Conservation (phyloP, 2,113 vertebrate species). For the Caloenas nicobarica region DNA sequence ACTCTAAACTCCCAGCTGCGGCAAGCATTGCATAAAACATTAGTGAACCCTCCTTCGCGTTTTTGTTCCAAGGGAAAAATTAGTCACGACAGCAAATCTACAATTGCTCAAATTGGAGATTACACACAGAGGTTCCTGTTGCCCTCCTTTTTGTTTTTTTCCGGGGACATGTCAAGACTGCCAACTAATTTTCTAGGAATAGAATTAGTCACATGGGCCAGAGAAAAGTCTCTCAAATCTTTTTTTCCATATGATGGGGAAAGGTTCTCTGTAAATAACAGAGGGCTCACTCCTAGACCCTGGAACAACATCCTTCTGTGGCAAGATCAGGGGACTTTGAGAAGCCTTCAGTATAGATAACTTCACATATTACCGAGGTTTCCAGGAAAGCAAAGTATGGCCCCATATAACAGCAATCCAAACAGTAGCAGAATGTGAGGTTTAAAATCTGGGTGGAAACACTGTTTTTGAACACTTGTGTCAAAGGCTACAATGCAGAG, state of each 20-base stretch:
- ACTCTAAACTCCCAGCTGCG: conserved; percentile 12
- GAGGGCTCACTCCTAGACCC: not conserved
- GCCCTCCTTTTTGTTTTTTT: conserved; percentile 20
- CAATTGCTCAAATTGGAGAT: not conserved
- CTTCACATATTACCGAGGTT: not conserved
- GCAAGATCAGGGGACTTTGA: not conserved
- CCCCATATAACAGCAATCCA: not conserved
- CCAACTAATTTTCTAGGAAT: conserved; percentile 42
- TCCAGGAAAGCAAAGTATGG: not conserved
- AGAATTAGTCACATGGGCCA: not conserved
- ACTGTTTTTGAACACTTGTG: not conserved
- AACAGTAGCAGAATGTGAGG: not conserved
- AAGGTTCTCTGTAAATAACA: not conserved
- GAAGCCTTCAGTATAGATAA: not conserved
- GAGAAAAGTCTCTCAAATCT: not conserved
- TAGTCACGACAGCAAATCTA: conserved; percentile 9
- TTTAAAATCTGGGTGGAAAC: not conserved
- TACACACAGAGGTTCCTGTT: not conserved
- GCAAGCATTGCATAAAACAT: not conserved
- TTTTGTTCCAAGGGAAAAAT: conserved; percentile 20
- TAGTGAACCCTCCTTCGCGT: not conserved
- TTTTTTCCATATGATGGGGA: not conserved
- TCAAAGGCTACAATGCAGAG: not conserved
- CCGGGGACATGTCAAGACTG: not conserved
- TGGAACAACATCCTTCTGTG: not conserved